Base-by-base conservation (phyloP, 2,888 invertebrate species). In the Spialia ferax region DNA sequence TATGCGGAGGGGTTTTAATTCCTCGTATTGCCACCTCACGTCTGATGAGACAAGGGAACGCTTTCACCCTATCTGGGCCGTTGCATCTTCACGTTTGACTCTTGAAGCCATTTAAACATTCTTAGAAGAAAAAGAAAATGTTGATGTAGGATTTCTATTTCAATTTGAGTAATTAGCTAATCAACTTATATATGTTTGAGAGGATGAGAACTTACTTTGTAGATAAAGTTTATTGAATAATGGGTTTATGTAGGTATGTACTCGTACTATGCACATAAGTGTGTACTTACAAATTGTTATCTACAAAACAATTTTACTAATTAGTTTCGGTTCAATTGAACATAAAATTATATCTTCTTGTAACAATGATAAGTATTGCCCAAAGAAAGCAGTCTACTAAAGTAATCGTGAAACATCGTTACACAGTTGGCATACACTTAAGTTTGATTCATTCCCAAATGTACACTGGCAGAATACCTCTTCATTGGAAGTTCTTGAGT, bases 1-100 rank as follows among this genome's bases (percentile, higher is more conserved):
- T 83, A 85, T 78, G 78, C 79, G 77, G 79, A 84, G 82, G 74
- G 79, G 82, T 86, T 89, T 91, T 91, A 92, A 91, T 91, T 88
- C 84, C 82, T 87, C 86, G 84, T 82, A 79, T 83, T 81, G 83
- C 77, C 81, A 81, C 82, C 86, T 84, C 86, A 85, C 84, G 80
- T 81, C 83, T 78, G 75, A 48, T 48, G 75, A 76, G 85, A 91
- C 91, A 89, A 81, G 87, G 77, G 82, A 92, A 91, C 73, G 83
- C 84, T 85, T 79, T 84, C 75, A 80, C 76, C 71, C 63, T 22
- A 59, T 62, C 54, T 60, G 20, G 55, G 48, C 15, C 54, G 32
- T 45, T 55, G 59, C 29, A 18, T 55, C 48, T 67, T 48, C 45
- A 55, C 11, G n/a, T 52, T 52, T 48, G 54, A 15, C 35, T 54